Evolutionary conservation across 2,888 invertebrate species (phyloP), one percentile per base, ranked within the genome.

Genomic region (Agonopterix arenella): DNA sequence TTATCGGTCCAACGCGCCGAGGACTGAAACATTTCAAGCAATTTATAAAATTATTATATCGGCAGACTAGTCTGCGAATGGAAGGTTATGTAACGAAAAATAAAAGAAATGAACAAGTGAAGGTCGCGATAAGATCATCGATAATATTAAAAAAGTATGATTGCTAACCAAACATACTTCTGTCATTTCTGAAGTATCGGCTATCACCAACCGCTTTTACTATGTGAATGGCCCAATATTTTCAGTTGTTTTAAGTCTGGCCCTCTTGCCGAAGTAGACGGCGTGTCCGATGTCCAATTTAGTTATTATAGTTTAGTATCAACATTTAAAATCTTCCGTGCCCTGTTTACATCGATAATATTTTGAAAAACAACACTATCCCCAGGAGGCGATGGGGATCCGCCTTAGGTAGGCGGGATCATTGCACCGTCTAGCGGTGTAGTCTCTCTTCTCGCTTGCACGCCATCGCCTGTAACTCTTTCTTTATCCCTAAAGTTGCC

Each of bases 351-450:
- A 13, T 38, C 49, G 40, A n/a, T 40, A 3, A 40, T n/a, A 40
- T n/a, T 9, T 40, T 9, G 40, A 16, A 16, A 36, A 47, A 54
- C 62, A 58, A 45, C 64, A 61, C 66, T 66, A 61, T 37, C 49
- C 49, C 46, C 50, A 57, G 55, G 62, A 61, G 64, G 60, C 66
- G 64, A 69, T n/a, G n/a, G n/a, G n/a, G n/a, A n/a, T n/a, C n/a
- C n/a, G 65, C 66, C 62, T 65, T 67, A 60, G 61, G 61, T 69
- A 70, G 70, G 67, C 65, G 70, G 69, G 70, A 74, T 71, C 67
- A 70, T 69, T 78, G 49, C 70, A 70, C 66, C 65, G 66, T 57
- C 68, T 73, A 76, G 75, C 76, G 71, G 76, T 73, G 68, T 70
- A 73, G 58, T 58, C 60, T 63, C 65, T 61, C 54, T 55, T 72